Base-by-base conservation (phyloP, 2,797 vertebrate genomes). In the Botia almorhae region DNA sequence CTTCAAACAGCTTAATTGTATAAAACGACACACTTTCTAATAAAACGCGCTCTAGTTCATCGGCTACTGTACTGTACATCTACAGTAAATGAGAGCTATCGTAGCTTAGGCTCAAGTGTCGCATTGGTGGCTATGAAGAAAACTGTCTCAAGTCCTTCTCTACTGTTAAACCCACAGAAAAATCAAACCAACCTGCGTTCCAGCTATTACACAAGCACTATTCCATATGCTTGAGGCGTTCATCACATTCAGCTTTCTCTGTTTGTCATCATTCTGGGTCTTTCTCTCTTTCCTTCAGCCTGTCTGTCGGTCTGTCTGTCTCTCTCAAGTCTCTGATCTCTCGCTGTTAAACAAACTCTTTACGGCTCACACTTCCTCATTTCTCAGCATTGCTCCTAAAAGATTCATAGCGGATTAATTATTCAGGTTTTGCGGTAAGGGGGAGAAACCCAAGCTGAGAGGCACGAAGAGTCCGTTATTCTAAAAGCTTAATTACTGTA, bases 341-440 rank as follows among this genome's bases (percentile, higher is more conserved):
- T 71, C 17, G 12, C 85, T 85, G 86, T 46, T 77, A 77, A 87
- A 84, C 85, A 73, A 73, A 78, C 75, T 81, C 80, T 76, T 84
- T 81, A 80, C 89, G 91, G 89, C 85, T 85, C 86, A 82, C 83
- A 79, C 85, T 82, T 86, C 86, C 70, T 74, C 76, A 81, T 84
- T 81, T 81, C 78, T 1, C 79, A 89, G 80, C 56, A 83, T 64
- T 65, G 76, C 85, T 43, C 56, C 84, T 93, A 78, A 90, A 93
- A 89, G 89, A 93, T 93, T 92, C 85, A 93, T 91, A 88, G 85
- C 67, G 5, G 23, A 89, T 94, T 85, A 89, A 93, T 92, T 92
- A 93, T 94, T 94, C 87, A 94, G 80, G 60, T 75, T 80, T 63
- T 51, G 67, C 81, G 72, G 67, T 48, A 61, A 19, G 64, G 80